A percentile compares a stretch with the other conserved stretches of the same genome.
phyloP scores from a whole-genome alignment of 2,113 vertebrate species.

The Physeter macrocephalus region DNA sequence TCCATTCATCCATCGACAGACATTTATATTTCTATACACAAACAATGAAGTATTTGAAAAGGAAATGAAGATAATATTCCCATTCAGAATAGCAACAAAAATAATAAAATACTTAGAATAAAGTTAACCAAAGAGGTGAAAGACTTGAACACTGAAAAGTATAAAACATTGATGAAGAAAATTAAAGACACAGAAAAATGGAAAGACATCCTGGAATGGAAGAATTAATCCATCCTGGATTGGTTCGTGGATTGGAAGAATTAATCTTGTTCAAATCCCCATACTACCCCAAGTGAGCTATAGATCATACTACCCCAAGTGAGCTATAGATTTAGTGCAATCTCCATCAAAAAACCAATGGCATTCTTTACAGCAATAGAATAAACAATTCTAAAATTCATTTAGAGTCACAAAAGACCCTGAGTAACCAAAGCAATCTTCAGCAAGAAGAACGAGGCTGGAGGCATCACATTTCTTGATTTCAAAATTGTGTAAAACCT shows the following conservation, averaged over 20 bases:
- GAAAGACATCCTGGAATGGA: not conserved
- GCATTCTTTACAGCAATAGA: not conserved
- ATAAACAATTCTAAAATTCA: not conserved
- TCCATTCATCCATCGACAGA: not conserved
- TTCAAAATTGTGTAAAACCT: not conserved
- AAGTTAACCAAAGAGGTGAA: not conserved
- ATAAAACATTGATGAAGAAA: not conserved
- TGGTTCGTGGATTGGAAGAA: not conserved
- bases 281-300: not conserved
- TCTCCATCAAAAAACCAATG: not conserved
- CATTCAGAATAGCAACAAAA: not conserved
- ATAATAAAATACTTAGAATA: not conserved
- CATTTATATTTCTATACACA: not conserved
- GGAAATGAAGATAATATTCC: not conserved
- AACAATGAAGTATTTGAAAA: not conserved
- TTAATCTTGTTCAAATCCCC: not conserved
- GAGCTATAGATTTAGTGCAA: not conserved
- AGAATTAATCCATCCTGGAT: no score
- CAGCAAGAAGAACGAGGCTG: not conserved
- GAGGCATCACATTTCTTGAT: not conserved
- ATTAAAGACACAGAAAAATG: not conserved
- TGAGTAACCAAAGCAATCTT: not conserved
- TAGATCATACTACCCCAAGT: not conserved
- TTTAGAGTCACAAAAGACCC: not conserved
- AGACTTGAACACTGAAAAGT: not conserved